Conservation (phyloP, 2,113 vertebrate genomes). For the Salvelinus fontinalis region DNA sequence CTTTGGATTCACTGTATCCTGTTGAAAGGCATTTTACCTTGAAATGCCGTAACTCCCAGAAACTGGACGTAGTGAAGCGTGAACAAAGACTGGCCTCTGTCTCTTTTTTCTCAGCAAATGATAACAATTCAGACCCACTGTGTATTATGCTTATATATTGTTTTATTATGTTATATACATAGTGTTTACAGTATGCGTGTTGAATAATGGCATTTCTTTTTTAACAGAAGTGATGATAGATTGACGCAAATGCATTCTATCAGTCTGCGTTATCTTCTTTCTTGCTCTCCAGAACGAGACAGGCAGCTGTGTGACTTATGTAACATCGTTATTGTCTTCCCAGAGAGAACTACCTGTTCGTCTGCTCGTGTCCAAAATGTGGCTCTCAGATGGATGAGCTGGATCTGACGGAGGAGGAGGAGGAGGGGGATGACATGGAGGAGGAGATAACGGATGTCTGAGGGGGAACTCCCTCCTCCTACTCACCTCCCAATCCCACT, state of each 20-base stretch:
- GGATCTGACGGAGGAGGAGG: constrained; percentile 80
- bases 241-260: neutral
- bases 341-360: constrained; percentile 97
- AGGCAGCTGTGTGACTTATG: constrained; percentile 26
- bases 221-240: constrained; percentile 11
- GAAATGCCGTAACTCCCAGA: constrained; percentile 15
- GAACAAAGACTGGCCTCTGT: neutral
- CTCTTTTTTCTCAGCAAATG: constrained; percentile 10
- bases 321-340: constrained; percentile 14
- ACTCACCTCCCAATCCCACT: neutral
- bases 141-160: neutral
- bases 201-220: neutral
- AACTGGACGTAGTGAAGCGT: neutral
- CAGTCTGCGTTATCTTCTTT: neutral
- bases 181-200: too few species aligned
- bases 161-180: too few species aligned
- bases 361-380: constrained; percentile 94
- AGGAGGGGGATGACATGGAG: constrained; percentile 91
- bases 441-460: constrained; percentile 98
- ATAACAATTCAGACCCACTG: constrained; percentile 8
- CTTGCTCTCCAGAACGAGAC: neutral
- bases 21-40: constrained; percentile 17
- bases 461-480: constrained; percentile 34
- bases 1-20: neutral
- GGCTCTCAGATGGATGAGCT: constrained; percentile 85